Evolutionary conservation across 2,888 invertebrate species (phyloP), one percentile per base, ranked within the genome.

Genomic region (Hydropsyche betteni): DNA sequence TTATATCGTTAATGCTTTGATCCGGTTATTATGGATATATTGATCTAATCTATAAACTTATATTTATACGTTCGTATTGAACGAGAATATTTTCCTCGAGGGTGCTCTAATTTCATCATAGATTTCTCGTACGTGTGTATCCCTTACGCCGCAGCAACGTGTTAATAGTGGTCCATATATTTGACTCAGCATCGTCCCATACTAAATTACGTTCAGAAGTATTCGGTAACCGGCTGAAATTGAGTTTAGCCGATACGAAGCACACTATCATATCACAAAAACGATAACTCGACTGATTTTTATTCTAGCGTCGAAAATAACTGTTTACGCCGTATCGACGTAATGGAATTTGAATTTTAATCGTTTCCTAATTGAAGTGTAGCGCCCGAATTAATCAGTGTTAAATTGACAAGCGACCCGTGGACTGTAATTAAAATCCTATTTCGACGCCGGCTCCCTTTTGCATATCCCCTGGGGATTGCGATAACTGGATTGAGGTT

Each of bases 351-450:
- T 72, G 72, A 58, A 72, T 58, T 72, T 72, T 72, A 72, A 72
- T 58, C 55, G 61, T 14, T 58, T 58, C 16, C 55, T 58, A 72
- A 72, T 72, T 61, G 58, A 58, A 72, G 61, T 61, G 55, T 61
- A 72, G 58, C 58, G 55, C 55, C 44, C 38, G 58, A 72, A 72
- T 72, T 72, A 72, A 75, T 75, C 74, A 74, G 75, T 38, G 75
- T 73, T 70, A 75, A 77, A 77, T 77, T 77, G 77, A 77, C 77
- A 77, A 74, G 74, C 74, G 69, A 75, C 69, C 75, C 77, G 69
- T 75, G 71, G 74, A 77, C 69, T 74, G 77, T 77, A 77, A 77
- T 77, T 77, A 77, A 77, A 77, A 77, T 77, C 75, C 75, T 61
- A 72, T 72, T 61, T 55, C 50, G 55, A 24, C 44, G 61, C n/a